Base-by-base conservation (phyloP, 2,113 vertebrate species). In the Atractosteus spatula region DNA sequence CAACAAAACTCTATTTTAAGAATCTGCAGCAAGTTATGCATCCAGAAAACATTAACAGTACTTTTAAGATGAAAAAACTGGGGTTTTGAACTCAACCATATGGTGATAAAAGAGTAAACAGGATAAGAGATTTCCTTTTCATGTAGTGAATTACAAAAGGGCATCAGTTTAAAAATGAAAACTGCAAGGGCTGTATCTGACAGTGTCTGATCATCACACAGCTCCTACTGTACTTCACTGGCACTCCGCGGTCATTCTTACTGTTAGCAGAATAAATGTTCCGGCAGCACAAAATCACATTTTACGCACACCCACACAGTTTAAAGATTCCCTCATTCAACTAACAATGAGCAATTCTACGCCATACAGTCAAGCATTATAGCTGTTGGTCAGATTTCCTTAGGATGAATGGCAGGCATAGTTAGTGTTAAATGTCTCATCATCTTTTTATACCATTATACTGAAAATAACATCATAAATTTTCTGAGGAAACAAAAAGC, bases 141-240 rank as follows among this genome's bases (percentile, higher is more conserved):
- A 29, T 29, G 29, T 29, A 29, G 29, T 29, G 29, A 29, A 29
- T 29, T 29, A 29, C 29, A 29, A 29, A 29, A 29, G 29, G 29
- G 29, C 29, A 29, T 29, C 29, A 29, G 29, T 29, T 29, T 29
- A 29, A 29, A 29, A 29, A 29, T 29, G 29, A 29, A 29, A 29
- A 29, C 29, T 51, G 5, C 1, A 70, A 66, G 16, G 56, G 55
- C 57, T 73, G 56, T 67, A 65, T 72, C 68, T 51, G 78, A 66
- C 29, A 29, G 29, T 29, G 29, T 29, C 29, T 29, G 29, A 29
- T 29, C 29, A 29, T 45, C 11, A 76, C 42, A 71, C 47, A 47
- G 55, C 65, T 29, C 29, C 7, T 62, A 41, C 54, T 54, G 51
- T 59, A 29, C 17, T 55, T 62, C 41, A 29, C 29, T 29, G 29